Base-by-base conservation (phyloP, 2,888 invertebrate genomes). In the Trichogramma evanescens region DNA sequence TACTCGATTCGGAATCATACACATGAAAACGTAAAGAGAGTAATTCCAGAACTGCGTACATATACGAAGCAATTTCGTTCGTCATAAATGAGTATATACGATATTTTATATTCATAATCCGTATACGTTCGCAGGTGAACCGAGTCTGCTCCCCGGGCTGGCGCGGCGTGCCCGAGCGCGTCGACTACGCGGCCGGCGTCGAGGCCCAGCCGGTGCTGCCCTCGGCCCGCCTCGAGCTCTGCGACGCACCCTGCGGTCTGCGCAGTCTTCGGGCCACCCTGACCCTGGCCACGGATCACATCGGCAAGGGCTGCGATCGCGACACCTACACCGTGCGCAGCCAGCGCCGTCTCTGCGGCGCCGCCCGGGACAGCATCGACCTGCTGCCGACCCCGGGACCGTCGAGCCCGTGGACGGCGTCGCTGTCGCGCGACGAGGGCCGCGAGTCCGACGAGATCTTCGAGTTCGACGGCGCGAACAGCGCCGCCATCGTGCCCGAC, bases 251-350 rank as follows among this genome's bases (percentile, higher is more conserved):
- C 0, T 84, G 84, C 67, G 79, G 77, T 49, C 77, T 84, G 50
- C 77, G 81, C 7, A 82, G 82, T 65, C 74, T 84, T n/a, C 80
- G 83, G 66, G 81, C 84, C 4, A 82, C 82, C n/a, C 80, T 92
- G 54, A 83, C 85, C 26, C 81, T 92, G 66, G 84, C 86, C 61
- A 90, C 91, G 9, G 87, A 89, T 59, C 93, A 96, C 76, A 95
- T 95, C 65, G 96, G 95, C 66, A 93, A 94, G 76, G 95, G 96
- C 71, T 98, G 98, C 81, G 97, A 97, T 78, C 82, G 96, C 4
- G 97, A 97, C 75, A 93, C 94, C 0, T 93, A 94, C 78, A 89
- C 91, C 46, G 87, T 93, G 54, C 87, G 89, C 70, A 88, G 90
- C 26, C 93, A 93, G 78, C 81, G 90, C 63, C 89, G 91, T 77